Evolutionary conservation across 1,140 invertebrate species (phyloP), one percentile per base, ranked within the genome.

Genomic region (Drosophila funebris): DNA sequence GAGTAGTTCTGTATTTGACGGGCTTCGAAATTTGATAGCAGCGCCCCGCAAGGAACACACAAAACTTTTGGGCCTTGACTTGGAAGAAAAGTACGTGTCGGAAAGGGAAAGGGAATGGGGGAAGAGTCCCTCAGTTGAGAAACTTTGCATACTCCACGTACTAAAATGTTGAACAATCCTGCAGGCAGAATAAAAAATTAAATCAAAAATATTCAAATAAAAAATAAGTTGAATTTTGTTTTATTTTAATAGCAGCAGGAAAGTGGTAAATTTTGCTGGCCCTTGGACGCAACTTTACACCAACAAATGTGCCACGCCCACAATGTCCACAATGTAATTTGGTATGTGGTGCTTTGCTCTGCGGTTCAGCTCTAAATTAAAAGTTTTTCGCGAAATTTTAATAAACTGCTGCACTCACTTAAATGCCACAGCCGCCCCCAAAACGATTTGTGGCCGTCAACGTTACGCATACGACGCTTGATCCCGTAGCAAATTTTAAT

Each of bases 331-430:
- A 8, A 29, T n/a, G 27, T 7, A 4, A 18, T 52, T 52, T 14
- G 14, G 50, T 16, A 27, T 44, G 39, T 39, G 9, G 14, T 20
- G 27, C 13, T 33, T 29, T 52, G 36, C 20, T 39, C 20, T 66
- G 63, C 14, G 56, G 63, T 41, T 36, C 24, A 46, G 46, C 22
- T 44, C 71, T 73, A 62, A 69, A 73, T 73, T 69, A 69, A 69
- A 73, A 73, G 31, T 73, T 72, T 57, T 66, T 68, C 63, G 70
- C 63, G 56, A 68, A 73, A 68, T 61, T 73, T 69, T 73, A 69
- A 73, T 73, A 73, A 61, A 73, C 71, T 60, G 13, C 16, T 68
- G 27, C 14, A 44, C 64, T 60, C 69, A 67, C 64, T 50, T 68
- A 68, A 73, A 68, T 73, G 63, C 64, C 52, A 39, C 61, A 54